Base-by-base conservation (phyloP, 2,113 vertebrate species). In the Machaerirhynchus nigripectus region DNA sequence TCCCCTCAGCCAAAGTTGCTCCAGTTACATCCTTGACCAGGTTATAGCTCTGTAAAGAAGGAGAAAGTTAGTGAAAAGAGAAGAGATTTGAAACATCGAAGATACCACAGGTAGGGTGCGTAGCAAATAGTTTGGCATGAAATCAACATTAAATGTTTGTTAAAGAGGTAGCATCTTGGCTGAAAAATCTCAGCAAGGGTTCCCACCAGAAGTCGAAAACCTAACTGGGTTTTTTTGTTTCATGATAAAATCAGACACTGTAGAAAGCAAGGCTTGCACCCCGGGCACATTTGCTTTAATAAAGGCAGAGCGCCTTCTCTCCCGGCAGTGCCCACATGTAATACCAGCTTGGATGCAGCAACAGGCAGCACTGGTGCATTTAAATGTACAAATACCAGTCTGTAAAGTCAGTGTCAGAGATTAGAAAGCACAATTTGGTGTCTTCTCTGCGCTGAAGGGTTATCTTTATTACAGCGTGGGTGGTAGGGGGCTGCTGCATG, bases 301-400 rank as follows among this genome's bases (percentile, higher is more conserved):
- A 57, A 65, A 71, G 40, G 15, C 26, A 78, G 85, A 33, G 22
- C 8, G n/a, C 33, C 33, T 60, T 68, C 61, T 60, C 56, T 75
- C 61, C 59, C 22, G 15, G 53, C 42, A 21, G 10, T 19, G 20
- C 47, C 13, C 27, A 28, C 4, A 2, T 1, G 2, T 1, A 28
- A 31, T 7, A 13, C 21, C 37, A 19, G 39, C 15, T 11, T 53
- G 74, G 30, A 37, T 46, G 13, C 65, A 76, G 79, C 0, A 1
- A 15, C 57, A 59, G 39, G 33, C 60, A 42, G 5, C 20, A 6
- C 44, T 55, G 40, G 21, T n/a, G 49, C 65, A 13, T 46, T 39
- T 24, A 50, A 65, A 90, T 70, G 56, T 61, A 20, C 42, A 50
- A 50, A 55, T 61, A 42, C 2, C 57, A 13, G 13, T 24, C 52